These are phyloP conservation scores for Pheucticus melanocephalus DNA, from an alignment of 2,113 vertebrate species.

Conservation along the genomic window DNA sequence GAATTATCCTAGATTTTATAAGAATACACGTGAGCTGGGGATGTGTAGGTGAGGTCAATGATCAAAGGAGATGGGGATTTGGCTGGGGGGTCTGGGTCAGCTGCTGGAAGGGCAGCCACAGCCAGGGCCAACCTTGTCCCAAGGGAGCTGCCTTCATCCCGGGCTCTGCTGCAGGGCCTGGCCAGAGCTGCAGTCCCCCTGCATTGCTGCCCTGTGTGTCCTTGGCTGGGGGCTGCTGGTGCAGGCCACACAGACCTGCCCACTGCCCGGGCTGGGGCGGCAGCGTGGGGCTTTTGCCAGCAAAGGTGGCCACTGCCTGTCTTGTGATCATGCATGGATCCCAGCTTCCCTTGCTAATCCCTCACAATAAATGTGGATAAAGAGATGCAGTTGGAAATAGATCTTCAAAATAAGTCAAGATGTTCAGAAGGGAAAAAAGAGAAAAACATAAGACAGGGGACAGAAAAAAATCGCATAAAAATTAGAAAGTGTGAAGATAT, in stretches of 20 bases:
- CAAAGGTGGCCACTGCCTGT: not conserved
- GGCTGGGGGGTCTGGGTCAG: not conserved
- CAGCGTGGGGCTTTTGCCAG: rapidly evolving
- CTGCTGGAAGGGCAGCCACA: not conserved
- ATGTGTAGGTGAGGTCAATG: not conserved
- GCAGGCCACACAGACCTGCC: rapidly evolving
- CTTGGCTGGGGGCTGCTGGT: not conserved
- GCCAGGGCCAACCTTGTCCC: not conserved
- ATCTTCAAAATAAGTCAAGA: not conserved
- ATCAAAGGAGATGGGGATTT: not conserved
- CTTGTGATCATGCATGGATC: rapidly evolving
- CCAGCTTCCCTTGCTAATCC: not conserved
- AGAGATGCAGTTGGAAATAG: not conserved
- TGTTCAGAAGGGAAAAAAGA: not conserved
- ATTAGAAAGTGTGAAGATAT: not conserved
- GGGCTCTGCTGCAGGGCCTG: not conserved
- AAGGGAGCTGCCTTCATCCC: not conserved
- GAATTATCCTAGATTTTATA: not conserved
- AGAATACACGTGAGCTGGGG: not conserved
- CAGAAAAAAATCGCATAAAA: not conserved
- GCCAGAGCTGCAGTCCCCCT: not conserved
- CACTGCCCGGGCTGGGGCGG: rapidly evolving
- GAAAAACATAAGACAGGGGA: not conserved
- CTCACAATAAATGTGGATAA: not conserved
- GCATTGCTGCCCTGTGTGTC: not conserved